These are phyloP conservation scores for Drosophila orosa DNA, from an alignment of 1,140 invertebrate species.

Conservation along the genomic window DNA sequence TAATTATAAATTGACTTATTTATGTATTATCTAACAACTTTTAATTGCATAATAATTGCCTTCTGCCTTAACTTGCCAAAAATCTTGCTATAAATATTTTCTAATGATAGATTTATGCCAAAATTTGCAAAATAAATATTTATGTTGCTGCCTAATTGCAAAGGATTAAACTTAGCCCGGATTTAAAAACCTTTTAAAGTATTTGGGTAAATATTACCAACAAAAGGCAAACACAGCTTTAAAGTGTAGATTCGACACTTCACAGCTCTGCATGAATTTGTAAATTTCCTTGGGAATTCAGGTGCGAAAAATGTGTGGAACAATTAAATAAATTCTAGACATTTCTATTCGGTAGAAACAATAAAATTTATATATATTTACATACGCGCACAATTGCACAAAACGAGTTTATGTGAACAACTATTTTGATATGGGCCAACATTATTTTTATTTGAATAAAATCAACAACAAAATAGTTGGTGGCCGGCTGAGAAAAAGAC, in stretches of 20 bases:
- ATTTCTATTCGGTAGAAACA: conserved; percentile 22
- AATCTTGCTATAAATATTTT: background rate
- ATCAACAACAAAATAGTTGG: conserved; percentile 56
- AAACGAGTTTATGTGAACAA: conserved; percentile 44
- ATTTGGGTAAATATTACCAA: background rate
- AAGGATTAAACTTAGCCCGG: background rate
- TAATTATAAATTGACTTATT: no score
- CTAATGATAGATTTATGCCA: background rate
- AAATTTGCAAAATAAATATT: background rate
- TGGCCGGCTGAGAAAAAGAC: conserved; percentile 17
- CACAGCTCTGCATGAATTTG: background rate
- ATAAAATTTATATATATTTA: conserved; percentile 33
- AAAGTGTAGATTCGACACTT: background rate
- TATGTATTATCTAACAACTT: no score
- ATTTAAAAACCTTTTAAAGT: background rate
- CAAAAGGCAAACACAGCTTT: background rate
- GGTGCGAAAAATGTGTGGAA: conserved; percentile 4
- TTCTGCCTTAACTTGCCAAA: background rate
- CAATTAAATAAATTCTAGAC: conserved; percentile 32
- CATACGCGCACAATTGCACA: conserved; percentile 17
- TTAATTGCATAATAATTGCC: background rate
- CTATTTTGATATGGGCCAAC: conserved; percentile 50
- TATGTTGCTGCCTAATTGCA: background rate
- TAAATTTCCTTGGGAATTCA: conserved; percentile 23
- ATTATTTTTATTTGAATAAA: conserved; percentile 73